Conservation (phyloP, 2,888 invertebrate genomes). For the Mermis nigrescens region DNA sequence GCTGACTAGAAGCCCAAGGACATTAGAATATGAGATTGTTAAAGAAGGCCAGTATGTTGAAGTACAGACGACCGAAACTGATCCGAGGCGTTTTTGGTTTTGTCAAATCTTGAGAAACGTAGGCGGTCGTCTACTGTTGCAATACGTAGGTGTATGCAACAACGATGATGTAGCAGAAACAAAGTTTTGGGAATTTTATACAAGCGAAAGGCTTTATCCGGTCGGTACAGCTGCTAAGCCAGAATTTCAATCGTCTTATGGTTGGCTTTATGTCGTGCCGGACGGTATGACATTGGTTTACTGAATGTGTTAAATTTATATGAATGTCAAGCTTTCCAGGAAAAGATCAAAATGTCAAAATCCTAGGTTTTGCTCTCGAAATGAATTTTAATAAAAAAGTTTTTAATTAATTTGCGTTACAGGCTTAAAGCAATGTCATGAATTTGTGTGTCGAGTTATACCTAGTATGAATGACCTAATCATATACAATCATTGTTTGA, state of each 20-base stretch:
- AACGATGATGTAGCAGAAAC: not conserved
- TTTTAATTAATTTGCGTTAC: no score
- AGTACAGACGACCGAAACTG: not conserved
- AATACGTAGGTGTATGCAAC: not conserved
- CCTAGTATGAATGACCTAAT: no score
- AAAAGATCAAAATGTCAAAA: no score
- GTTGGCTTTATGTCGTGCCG: not conserved
- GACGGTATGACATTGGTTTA: not conserved
- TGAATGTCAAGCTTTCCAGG: no score
- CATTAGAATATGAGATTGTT: not conserved
- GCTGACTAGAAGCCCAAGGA: no score
- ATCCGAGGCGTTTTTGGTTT: not conserved
- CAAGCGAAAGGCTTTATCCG: not conserved
- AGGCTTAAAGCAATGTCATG: no score
- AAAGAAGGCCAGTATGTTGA: not conserved
- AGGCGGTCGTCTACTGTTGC: not conserved
- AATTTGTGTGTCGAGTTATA: no score
- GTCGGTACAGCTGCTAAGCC: not conserved
- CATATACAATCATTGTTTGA: no score
- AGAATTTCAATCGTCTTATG: not conserved
- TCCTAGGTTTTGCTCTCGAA: no score
- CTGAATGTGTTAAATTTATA: no score
- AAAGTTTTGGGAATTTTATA: not conserved
- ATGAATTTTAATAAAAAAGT: no score
- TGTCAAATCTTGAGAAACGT: not conserved